Percentiles rank a stretch among this genome's conserved stretches.
These are phyloP conservation scores for Gandaritis pyraliata DNA, from an alignment of 2,888 invertebrate genomes.

Conservation along the genomic window DNA sequence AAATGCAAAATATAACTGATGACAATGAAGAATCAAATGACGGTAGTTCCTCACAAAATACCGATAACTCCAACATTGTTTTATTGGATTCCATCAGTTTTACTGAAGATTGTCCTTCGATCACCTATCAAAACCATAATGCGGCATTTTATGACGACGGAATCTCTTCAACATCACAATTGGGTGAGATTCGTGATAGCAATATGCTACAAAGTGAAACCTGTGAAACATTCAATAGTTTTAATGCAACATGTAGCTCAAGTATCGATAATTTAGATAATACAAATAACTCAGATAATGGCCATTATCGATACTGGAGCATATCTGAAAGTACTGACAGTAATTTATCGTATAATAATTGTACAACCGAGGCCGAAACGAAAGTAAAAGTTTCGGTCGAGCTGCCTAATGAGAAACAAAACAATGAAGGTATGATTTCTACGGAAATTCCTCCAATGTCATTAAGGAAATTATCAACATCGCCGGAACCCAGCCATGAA, in stretches of 20 bases:
- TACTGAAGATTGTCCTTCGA: constrained; percentile 65
- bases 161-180: constrained; percentile 53
- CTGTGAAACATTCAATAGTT: constrained; percentile 76
- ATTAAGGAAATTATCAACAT: constrained; percentile 65
- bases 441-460: constrained; percentile 54
- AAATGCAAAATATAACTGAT: constrained; percentile 60
- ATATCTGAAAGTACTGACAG: constrained; percentile 68
- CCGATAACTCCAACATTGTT: constrained; percentile 61
- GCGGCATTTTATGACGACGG: constrained; percentile 58
- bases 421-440: constrained; percentile 51
- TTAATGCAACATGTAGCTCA: constrained; percentile 69
- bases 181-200: constrained; percentile 71
- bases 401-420: constrained; percentile 58
- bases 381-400: constrained; percentile 72
- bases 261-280: constrained; percentile 66
- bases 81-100: constrained; percentile 71
- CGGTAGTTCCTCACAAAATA: constrained; percentile 51
- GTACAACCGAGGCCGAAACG: constrained; percentile 60
- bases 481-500: constrained; percentile 64
- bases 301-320: constrained; percentile 63
- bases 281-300: constrained; percentile 59
- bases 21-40: constrained; percentile 54
- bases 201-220: constrained; percentile 80
- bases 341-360: constrained; percentile 67
- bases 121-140: constrained; percentile 59